phyloP scores from a whole-genome alignment of 1,140 invertebrate species.

The Zophobas morio region DNA sequence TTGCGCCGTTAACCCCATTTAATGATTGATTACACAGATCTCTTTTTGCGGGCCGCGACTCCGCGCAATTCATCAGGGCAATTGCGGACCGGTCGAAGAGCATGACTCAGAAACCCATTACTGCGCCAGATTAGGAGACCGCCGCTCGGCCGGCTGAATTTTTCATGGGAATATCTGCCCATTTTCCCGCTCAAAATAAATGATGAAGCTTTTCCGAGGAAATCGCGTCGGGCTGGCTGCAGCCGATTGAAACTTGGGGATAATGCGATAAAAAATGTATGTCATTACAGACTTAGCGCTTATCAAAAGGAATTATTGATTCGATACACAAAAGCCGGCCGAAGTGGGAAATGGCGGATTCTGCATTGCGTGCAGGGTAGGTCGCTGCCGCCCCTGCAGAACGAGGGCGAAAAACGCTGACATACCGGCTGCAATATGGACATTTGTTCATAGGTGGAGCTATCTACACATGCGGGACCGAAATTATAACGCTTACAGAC shows the following conservation, averaged over 20 bases:
- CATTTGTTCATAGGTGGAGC: conserved; percentile 47
- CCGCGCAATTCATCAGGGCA: conserved; percentile 3
- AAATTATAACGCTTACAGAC: too few species aligned
- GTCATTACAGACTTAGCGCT: conserved; percentile 55
- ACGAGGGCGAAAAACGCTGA: conserved; percentile 41
- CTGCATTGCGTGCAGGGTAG: conserved; percentile 43
- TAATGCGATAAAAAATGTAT: conserved; percentile 61
- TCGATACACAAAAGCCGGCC: conserved; percentile 47
- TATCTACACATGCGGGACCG: neutral
- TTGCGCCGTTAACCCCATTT: conserved; percentile 48
- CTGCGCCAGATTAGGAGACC: neutral
- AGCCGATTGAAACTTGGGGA: conserved; percentile 46
- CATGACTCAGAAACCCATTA: conserved; percentile 12
- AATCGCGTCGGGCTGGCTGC: conserved; percentile 42
- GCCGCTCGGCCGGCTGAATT: conserved; percentile 36
- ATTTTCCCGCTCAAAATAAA: conserved; percentile 38
- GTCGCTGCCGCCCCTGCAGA: conserved; percentile 19
- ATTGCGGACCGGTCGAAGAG: neutral
- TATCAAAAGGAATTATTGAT: conserved; percentile 65
- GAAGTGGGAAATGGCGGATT: conserved; percentile 41
- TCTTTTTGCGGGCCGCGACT: conserved; percentile 21
- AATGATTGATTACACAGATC: conserved; percentile 45
- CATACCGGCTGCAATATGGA: conserved; percentile 35
- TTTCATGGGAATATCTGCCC: conserved; percentile 46
- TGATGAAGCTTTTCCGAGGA: conserved; percentile 48